phyloP scores from a whole-genome alignment of 2,888 invertebrate species.

The Ophioninae sp. region DNA sequence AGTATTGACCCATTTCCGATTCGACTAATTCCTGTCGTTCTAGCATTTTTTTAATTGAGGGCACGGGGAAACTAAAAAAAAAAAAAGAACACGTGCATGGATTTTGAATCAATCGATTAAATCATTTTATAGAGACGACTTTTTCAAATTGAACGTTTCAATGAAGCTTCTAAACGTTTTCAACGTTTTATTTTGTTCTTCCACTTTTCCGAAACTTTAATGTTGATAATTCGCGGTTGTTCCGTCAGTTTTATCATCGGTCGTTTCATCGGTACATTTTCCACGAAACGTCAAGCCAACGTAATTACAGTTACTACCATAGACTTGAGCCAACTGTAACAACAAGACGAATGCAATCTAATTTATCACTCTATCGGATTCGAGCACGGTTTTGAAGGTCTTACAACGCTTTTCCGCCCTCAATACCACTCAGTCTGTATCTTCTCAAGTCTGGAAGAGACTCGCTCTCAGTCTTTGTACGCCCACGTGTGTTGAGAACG shows the following conservation, averaged over 20 bases:
- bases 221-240: background rate
- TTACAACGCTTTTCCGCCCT: slow-evolving; percentile 3
- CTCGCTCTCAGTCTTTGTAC: slow-evolving; percentile 16
- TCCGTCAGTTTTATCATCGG: background rate
- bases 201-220: background rate
- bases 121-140: too few relatives aligned
- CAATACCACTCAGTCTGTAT: slow-evolving; percentile 1
- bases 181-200: background rate
- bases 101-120: too few relatives aligned
- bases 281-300: background rate
- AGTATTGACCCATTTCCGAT: too few relatives aligned
- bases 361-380: background rate
- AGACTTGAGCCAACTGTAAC: background rate
- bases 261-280: background rate
- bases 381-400: background rate
- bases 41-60: too few relatives aligned
- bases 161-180: background rate
- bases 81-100: too few relatives aligned
- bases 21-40: too few relatives aligned
- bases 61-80: too few relatives aligned
- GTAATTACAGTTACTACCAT: background rate
- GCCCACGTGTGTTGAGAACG: slow-evolving; percentile 8
- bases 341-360: slow-evolving; percentile 4
- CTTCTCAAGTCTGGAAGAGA: background rate
- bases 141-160: too few relatives aligned